Conservation (phyloP, 2,888 invertebrate species). For the Tolmerus cingulatus region DNA sequence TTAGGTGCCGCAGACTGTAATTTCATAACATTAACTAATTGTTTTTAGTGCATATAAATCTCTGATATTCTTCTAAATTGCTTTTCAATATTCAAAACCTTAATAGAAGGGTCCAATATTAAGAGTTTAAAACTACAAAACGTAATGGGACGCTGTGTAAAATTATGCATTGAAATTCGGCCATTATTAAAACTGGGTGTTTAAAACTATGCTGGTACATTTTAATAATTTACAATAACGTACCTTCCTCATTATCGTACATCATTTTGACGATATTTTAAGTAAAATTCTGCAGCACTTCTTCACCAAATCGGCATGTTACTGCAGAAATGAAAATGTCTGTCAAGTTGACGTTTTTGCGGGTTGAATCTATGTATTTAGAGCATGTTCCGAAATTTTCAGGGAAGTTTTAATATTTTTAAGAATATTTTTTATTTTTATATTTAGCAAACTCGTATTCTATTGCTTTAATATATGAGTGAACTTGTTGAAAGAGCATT, state of each 20-base stretch:
- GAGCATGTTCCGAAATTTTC: neutral
- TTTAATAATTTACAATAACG: conserved; percentile 2
- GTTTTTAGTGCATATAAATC: neutral
- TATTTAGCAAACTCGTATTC: neutral
- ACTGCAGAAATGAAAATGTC: neutral
- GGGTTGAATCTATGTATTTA: neutral
- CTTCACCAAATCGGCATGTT: neutral
- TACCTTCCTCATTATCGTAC: conserved; percentile 63
- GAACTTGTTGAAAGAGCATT: neutral
- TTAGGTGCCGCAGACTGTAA: neutral
- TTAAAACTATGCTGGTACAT: neutral
- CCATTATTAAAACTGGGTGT: neutral
- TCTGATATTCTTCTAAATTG: neutral
- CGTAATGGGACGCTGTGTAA: neutral
- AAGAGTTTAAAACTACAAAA: neutral
- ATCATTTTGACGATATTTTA: conserved; percentile 49
- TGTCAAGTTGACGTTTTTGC: neutral
- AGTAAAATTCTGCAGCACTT: neutral
- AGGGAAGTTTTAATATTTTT: neutral
- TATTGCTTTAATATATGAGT: no score
- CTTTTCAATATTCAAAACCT: neutral
- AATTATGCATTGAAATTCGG: no score
- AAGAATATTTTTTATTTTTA: neutral
- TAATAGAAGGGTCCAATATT: neutral
- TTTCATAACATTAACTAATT: neutral